Percentiles rank a stretch among this genome's conserved stretches.
These are phyloP conservation scores for Epicampocera succincta DNA, from an alignment of 2,888 invertebrate genomes.

Conservation along the genomic window DNA sequence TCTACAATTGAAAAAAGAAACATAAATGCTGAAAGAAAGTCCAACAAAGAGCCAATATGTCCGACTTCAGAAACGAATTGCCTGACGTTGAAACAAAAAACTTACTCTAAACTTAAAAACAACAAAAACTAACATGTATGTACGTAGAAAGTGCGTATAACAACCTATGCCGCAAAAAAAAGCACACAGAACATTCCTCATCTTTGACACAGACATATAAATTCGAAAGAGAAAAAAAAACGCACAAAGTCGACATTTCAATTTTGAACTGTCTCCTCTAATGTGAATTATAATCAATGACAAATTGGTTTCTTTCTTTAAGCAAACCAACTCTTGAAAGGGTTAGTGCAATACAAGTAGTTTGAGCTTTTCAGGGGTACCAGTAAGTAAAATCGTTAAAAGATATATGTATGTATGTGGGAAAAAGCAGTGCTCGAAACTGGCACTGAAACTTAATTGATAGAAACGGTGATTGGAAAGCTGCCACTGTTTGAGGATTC, in stretches of 20 bases:
- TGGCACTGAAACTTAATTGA: too few species aligned
- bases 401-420: too few species aligned
- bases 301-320: conserved; percentile 43
- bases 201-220: background rate
- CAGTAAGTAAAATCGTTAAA: too few species aligned
- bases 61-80: conserved; percentile 3
- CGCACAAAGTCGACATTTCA: conserved; percentile 58
- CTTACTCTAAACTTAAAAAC: background rate
- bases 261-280: conserved; percentile 61
- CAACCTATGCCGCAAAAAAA: conserved; percentile 9
- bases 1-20: too few species aligned
- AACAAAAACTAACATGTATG: too few species aligned
- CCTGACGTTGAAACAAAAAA: too few species aligned
- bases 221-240: conserved; percentile 57
- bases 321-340: background rate
- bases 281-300: conserved; percentile 50
- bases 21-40: too few species aligned
- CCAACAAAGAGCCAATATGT: background rate
- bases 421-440: too few species aligned
- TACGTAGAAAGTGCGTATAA: background rate
- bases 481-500: too few species aligned
- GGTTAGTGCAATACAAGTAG: background rate
- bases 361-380: background rate
- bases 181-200: background rate
- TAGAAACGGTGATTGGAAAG: too few species aligned